Evolutionary conservation across 53 echinoderm and acorn worm species (phyloP).

Genomic region (Mesocentrotus franciscanus): DNA sequence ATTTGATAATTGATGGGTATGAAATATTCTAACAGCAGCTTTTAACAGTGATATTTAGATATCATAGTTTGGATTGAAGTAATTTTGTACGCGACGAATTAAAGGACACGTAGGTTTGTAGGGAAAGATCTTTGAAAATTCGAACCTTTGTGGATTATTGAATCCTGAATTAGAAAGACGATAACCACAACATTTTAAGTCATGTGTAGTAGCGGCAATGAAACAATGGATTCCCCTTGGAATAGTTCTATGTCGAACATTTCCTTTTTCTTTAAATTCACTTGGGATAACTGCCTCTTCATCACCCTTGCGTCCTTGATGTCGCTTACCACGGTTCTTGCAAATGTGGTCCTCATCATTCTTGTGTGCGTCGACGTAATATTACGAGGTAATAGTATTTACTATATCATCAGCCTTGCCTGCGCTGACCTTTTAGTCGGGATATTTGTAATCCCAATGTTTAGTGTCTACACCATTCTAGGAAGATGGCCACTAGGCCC

Average conservation of each 20-base stretch:
- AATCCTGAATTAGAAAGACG: background rate
- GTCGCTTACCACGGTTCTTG: constrained; percentile 63
- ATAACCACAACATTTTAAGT: background rate
- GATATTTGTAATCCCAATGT: constrained; percentile 76
- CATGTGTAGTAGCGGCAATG: background rate
- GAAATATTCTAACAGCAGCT: background rate
- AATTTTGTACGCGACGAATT: background rate
- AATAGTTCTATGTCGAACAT: background rate
- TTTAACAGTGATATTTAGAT: too few relatives aligned
- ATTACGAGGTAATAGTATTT: constrained; percentile 74
- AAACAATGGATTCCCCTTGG: background rate
- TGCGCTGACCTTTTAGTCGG: constrained; percentile 80
- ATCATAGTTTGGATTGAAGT: background rate
- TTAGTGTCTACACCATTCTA: constrained; percentile 73
- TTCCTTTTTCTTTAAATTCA: background rate
- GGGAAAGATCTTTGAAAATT: background rate
- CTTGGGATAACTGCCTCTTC: constrained; percentile 31
- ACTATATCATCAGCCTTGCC: constrained; percentile 80
- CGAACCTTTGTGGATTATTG: background rate
- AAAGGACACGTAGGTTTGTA: background rate
- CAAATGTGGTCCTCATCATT: constrained; percentile 75
- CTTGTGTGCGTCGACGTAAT: constrained; percentile 69
- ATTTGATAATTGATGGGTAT: background rate
- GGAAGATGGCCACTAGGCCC: constrained; percentile 78
- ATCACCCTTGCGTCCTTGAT: constrained; percentile 31